phyloP scores from a whole-genome alignment of 2,797 vertebrate species.

The Helarctos malayanus region DNA sequence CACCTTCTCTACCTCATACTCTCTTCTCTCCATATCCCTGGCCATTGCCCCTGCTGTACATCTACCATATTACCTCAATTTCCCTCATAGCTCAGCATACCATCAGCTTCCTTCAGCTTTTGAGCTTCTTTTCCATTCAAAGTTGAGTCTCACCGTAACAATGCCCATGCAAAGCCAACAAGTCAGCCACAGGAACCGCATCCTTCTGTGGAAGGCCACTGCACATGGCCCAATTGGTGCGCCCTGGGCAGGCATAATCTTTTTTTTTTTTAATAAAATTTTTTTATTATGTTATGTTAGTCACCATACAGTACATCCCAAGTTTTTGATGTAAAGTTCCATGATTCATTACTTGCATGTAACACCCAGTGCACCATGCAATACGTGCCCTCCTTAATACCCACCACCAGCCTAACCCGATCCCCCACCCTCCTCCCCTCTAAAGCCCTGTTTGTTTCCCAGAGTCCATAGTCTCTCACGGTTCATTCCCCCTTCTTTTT shows the following conservation, averaged over 20 bases:
- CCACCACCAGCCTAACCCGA: too few relatives aligned
- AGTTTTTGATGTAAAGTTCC: too few relatives aligned
- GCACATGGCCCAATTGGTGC: not conserved
- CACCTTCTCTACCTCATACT: not conserved
- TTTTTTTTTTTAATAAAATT: not conserved
- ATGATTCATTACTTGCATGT: too few relatives aligned
- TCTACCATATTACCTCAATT: not conserved
- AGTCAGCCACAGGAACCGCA: not conserved
- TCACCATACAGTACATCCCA: too few relatives aligned
- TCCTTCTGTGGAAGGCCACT: not conserved
- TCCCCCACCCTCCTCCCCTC: too few relatives aligned
- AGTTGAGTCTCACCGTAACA: not conserved
- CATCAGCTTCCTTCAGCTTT: slow-evolving; percentile 30
- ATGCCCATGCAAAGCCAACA: not conserved
- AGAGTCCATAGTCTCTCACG: too few relatives aligned
- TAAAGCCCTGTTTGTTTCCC: too few relatives aligned
- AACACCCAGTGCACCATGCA: too few relatives aligned
- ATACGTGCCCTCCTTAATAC: too few relatives aligned
- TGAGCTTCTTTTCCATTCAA: not conserved
- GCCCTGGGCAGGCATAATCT: not conserved
- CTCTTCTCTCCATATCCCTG: not conserved
- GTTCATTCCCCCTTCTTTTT: too few relatives aligned
- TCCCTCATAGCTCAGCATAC: not conserved
- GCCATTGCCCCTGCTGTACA: not conserved
- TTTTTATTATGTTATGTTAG: too few relatives aligned